A percentile compares a stretch with the other conserved stretches of the same genome.
Conservation (phyloP, 2,888 invertebrate species). For the Drosophila colorata region DNA sequence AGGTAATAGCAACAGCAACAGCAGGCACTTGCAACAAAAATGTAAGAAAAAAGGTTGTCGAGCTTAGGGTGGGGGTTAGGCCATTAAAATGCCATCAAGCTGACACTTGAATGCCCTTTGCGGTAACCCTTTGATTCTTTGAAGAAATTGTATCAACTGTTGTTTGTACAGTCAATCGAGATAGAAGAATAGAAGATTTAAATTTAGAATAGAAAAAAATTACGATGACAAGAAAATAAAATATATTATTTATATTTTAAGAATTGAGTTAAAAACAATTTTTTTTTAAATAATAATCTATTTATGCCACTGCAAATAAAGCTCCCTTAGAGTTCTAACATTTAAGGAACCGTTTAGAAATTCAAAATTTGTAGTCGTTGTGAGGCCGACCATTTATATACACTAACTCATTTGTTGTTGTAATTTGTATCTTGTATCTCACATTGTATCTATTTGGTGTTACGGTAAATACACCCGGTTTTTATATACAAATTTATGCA, state of each 20-base stretch:
- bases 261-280: too few relatives aligned
- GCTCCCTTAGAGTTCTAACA: too few relatives aligned
- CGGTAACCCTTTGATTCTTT: neutral
- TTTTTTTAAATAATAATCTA: too few relatives aligned
- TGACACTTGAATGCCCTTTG: slow-evolving; percentile 20
- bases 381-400: too few relatives aligned
- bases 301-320: too few relatives aligned
- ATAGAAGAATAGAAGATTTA: neutral
- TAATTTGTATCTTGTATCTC: too few relatives aligned
- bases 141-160: neutral
- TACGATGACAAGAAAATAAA: neutral
- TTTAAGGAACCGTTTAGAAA: too few relatives aligned
- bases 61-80: slow-evolving; percentile 6
- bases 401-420: too few relatives aligned
- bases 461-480: too few relatives aligned
- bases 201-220: neutral
- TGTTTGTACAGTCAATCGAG: neutral
- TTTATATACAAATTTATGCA: slow-evolving; percentile 15
- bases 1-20: slow-evolving; percentile 26
- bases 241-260: too few relatives aligned
- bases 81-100: slow-evolving; percentile 35
- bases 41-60: slow-evolving; percentile 12
- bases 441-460: too few relatives aligned
- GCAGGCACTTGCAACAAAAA: slow-evolving; percentile 14
- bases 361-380: too few relatives aligned